A percentile compares a stretch with the other conserved stretches of the same genome.
phyloP scores from a whole-genome alignment of 2,888 invertebrate genomes.

The Dynastes hyllus region DNA sequence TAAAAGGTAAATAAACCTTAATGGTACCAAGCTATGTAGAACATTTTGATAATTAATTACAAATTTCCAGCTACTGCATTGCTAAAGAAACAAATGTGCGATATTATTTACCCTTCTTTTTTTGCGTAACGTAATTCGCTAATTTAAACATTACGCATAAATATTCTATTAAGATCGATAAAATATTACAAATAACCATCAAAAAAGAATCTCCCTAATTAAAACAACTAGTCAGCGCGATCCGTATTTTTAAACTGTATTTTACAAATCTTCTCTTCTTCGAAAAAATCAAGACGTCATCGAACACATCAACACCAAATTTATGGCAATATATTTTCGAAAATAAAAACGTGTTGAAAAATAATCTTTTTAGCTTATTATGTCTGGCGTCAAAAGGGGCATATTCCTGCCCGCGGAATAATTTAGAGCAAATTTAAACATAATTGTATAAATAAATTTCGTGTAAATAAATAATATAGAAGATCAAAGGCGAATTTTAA shows the following conservation, averaged over 20 bases:
- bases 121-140: too few relatives aligned
- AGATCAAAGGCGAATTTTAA: slow-evolving; percentile 53
- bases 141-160: neutral
- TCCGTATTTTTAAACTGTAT: slow-evolving; percentile 30
- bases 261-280: slow-evolving; percentile 40
- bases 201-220: slow-evolving; percentile 12
- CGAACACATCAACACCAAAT: slow-evolving; percentile 46
- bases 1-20: too few relatives aligned
- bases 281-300: slow-evolving; percentile 50
- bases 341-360: slow-evolving; percentile 54
- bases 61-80: too few relatives aligned
- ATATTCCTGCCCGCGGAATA: slow-evolving; percentile 44
- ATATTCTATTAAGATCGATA: slow-evolving; percentile 15
- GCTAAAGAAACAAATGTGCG: too few relatives aligned
- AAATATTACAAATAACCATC: slow-evolving; percentile 24
- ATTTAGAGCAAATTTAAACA: slow-evolving; percentile 51
- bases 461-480: slow-evolving; percentile 52
- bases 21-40: too few relatives aligned
- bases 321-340: slow-evolving; percentile 52
- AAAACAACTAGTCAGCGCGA: slow-evolving; percentile 22
- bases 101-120: too few relatives aligned
- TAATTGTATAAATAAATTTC: slow-evolving; percentile 52
- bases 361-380: slow-evolving; percentile 53
- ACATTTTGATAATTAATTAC: too few relatives aligned
- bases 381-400: slow-evolving; percentile 50